Conservation (phyloP, 1,140 invertebrate genomes). For the Heliconius hermathena region DNA sequence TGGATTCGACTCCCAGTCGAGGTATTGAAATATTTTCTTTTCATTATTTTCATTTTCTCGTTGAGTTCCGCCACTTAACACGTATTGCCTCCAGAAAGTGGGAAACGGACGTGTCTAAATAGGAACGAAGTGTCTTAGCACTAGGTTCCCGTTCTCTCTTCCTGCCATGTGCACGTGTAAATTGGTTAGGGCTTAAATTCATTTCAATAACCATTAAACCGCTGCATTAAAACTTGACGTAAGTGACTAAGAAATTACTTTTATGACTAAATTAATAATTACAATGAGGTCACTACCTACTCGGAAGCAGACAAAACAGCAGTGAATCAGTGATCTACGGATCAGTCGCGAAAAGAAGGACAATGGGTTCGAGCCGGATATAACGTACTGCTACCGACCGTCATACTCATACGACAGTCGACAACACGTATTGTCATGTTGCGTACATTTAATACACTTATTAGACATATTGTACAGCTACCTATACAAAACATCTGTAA, state of each 20-base stretch:
- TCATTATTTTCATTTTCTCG: too few species aligned
- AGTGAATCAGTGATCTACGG: neutral
- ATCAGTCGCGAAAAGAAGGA: neutral
- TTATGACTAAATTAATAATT: neutral
- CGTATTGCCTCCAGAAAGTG: too few species aligned
- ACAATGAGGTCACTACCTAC: neutral
- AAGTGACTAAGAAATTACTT: neutral
- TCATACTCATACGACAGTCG: neutral
- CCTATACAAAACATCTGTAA: neutral
- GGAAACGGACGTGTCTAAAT: too few species aligned
- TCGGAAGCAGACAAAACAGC: neutral
- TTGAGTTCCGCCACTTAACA: too few species aligned
- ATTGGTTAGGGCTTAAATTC: too few species aligned
- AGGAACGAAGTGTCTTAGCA: too few species aligned
- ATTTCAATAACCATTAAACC: too few species aligned
- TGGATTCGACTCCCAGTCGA: too few species aligned
- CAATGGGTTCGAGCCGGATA: neutral
- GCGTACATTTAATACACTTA: conserved; percentile 10
- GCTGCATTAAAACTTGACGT: neutral
- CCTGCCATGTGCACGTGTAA: too few species aligned
- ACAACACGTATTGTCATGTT: neutral
- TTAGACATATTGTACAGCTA: neutral
- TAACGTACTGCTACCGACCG: neutral
- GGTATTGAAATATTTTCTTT: too few species aligned
- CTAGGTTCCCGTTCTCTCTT: too few species aligned